Conservation (phyloP, 2,113 vertebrate genomes). For the Lepidothrix coronata region DNA sequence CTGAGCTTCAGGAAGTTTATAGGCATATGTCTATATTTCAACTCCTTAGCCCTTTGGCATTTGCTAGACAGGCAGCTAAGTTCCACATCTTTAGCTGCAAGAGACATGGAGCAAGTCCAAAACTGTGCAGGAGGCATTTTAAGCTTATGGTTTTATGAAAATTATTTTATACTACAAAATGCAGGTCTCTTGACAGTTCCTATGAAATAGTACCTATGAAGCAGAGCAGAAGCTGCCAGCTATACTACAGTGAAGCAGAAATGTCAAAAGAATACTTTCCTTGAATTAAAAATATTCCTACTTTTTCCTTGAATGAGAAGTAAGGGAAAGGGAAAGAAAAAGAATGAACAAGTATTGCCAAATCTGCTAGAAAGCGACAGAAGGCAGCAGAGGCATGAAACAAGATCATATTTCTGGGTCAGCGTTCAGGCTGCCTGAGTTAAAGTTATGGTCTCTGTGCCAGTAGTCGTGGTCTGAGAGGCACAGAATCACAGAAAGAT, state of each 20-base stretch:
- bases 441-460: not conserved
- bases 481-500: not conserved
- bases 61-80: not conserved
- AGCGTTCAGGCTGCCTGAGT: not conserved
- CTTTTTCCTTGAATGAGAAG: not conserved
- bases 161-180: not conserved
- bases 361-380: not conserved
- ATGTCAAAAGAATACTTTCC: not conserved
- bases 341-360: not conserved
- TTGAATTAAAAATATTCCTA: not conserved
- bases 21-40: not conserved
- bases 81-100: not conserved
- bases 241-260: not conserved
- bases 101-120: not conserved
- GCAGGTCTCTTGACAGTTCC: not conserved
- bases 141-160: not conserved
- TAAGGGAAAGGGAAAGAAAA: not conserved
- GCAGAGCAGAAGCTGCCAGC: not conserved
- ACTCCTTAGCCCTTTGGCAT: not conserved
- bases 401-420: not conserved
- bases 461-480: not conserved
- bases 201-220: not conserved
- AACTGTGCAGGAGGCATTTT: not conserved
- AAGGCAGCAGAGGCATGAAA: not conserved
- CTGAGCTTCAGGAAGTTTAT: not conserved